Conservation (phyloP, 2,888 invertebrate species). For the Rhagium mordax region DNA sequence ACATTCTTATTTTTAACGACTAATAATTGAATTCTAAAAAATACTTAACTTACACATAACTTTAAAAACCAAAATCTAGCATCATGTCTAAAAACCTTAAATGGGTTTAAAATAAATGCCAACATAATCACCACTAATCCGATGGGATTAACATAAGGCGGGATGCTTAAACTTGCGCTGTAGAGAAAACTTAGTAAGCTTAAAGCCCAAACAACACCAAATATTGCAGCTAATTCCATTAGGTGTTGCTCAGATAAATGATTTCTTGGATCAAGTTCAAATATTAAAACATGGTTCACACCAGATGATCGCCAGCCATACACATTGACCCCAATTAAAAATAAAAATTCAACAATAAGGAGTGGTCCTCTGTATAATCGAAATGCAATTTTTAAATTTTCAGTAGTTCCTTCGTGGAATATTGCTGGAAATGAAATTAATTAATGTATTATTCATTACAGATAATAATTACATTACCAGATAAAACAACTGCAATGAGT, state of each 20-base stretch:
- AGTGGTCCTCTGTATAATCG: slow-evolving; percentile 86
- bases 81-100: slow-evolving; percentile 82
- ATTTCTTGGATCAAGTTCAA: slow-evolving; percentile 86
- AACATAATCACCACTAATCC: slow-evolving; percentile 79
- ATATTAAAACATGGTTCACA: slow-evolving; percentile 88
- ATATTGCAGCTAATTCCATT: slow-evolving; percentile 84
- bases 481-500: slow-evolving; percentile 79
- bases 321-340: slow-evolving; percentile 85
- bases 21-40: not conserved
- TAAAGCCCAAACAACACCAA: slow-evolving; percentile 84
- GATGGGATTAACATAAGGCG: slow-evolving; percentile 84
- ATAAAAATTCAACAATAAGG: slow-evolving; percentile 82
- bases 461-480: slow-evolving; percentile 71
- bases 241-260: slow-evolving; percentile 84
- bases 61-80: slow-evolving; percentile 84
- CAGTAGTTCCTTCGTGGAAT: slow-evolving; percentile 71
- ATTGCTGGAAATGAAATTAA: slow-evolving; percentile 66
- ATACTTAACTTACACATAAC: slow-evolving; percentile 72
- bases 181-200: slow-evolving; percentile 79
- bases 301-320: slow-evolving; percentile 88
- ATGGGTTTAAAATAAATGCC: slow-evolving; percentile 83
- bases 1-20: too few relatives aligned
- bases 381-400: slow-evolving; percentile 80
- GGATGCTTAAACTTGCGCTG: slow-evolving; percentile 77
- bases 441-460: not conserved